Evolutionary conservation across 92 coral and sea anemone species (phyloP).

Genomic region (Paragorgia papillata): DNA sequence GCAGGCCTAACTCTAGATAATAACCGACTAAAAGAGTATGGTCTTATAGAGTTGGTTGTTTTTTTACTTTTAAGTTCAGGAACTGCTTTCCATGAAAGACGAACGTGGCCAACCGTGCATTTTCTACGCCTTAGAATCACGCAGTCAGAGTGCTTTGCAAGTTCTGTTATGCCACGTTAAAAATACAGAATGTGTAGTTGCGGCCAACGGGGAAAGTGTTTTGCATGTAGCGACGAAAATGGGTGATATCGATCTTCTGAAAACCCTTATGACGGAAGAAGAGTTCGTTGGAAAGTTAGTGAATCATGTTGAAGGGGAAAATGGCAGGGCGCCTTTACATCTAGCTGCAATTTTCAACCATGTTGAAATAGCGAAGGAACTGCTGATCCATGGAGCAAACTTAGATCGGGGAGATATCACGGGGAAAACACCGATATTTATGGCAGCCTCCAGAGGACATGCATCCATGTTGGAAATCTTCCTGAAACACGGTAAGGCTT

Average conservation of each 20-base stretch:
- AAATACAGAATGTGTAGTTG: constrained; percentile 3
- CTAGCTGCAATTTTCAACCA: constrained; percentile 64
- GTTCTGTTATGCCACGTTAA: neutral
- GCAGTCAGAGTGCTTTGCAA: constrained; percentile 8
- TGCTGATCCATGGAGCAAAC: constrained; percentile 70
- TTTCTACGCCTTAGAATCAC: constrained; percentile 40
- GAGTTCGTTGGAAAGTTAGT: constrained; percentile 3
- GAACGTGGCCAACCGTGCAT: constrained; percentile 44
- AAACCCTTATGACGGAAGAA: neutral
- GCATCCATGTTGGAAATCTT: constrained; percentile 29
- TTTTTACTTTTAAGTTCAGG: constrained; percentile 25
- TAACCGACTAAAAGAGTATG: no score
- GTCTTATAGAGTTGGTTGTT: no score
- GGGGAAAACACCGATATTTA: constrained; percentile 67
- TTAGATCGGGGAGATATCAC: constrained; percentile 55
- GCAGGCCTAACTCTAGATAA: no score
- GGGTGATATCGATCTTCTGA: constrained; percentile 21
- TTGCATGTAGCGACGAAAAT: constrained; percentile 37
- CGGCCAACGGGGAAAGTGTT: constrained; percentile 35
- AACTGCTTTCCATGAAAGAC: constrained; percentile 6
- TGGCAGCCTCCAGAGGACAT: constrained; percentile 40
- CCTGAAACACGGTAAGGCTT: constrained; percentile 21
- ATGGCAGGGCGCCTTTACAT: constrained; percentile 65
- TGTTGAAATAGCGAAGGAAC: constrained; percentile 56
- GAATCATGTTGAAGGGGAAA: constrained; percentile 48